Evolutionary conservation across 2,888 invertebrate species (phyloP).

Genomic region (Tromatobia lineatoria): DNA sequence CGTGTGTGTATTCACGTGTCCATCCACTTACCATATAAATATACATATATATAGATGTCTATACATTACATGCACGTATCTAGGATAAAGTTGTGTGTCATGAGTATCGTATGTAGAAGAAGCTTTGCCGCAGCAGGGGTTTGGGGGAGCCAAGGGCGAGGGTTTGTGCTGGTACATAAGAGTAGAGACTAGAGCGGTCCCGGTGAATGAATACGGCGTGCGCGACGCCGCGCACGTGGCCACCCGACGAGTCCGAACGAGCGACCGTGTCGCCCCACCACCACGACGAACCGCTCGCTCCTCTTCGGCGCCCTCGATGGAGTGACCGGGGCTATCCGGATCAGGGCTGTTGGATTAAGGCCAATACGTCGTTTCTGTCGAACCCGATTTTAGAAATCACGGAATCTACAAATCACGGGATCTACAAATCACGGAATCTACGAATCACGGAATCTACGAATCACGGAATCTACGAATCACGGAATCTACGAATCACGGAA

Average conservation of each 20-base stretch:
- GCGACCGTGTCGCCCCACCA: slow-evolving; percentile 22
- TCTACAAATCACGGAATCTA: too few relatives aligned
- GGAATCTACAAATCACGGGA: too few relatives aligned
- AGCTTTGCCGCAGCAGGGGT: slow-evolving; percentile 10
- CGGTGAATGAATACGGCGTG: slow-evolving; percentile 53
- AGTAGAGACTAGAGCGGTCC: slow-evolving; percentile 36
- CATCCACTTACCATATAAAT: not conserved
- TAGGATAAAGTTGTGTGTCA: not conserved
- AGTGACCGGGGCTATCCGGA: too few relatives aligned
- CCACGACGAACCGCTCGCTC: slow-evolving; percentile 41
- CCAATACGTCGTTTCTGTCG: too few relatives aligned
- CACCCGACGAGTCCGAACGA: slow-evolving; percentile 64
- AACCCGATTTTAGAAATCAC: too few relatives aligned
- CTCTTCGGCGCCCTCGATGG: not conserved
- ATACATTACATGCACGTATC: not conserved
- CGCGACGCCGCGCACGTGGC: slow-evolving; percentile 63
- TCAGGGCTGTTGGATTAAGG: too few relatives aligned
- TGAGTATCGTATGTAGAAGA: slow-evolving; percentile 37
- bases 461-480: too few relatives aligned
- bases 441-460: too few relatives aligned
- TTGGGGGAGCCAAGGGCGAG: slow-evolving; percentile 8
- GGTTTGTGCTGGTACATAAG: slow-evolving; percentile 32
- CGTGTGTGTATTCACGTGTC: not conserved
- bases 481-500: too few relatives aligned
- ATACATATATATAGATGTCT: not conserved